phyloP scores from a whole-genome alignment of 2,888 invertebrate species.

The Salpingus planirostris region DNA sequence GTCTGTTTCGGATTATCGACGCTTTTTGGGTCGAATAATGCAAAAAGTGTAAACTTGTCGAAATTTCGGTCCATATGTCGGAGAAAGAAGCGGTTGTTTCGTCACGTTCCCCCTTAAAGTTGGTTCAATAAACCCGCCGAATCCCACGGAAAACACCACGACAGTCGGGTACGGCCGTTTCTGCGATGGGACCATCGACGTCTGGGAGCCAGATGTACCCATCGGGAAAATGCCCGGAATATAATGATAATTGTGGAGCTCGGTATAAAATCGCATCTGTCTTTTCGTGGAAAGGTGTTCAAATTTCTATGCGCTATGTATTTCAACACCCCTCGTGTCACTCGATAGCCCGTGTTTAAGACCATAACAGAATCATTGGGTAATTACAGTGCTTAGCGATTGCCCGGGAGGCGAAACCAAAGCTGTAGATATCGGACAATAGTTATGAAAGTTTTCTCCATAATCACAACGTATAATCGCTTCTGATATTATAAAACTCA shows the following conservation, averaged over 20 bases:
- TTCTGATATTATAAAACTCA: no score
- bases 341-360: conserved; percentile 12
- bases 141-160: conserved; percentile 1
- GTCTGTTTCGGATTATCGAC: no score
- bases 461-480: conserved; percentile 2
- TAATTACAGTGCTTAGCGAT: conserved; percentile 7
- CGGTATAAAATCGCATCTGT: conserved; percentile 2
- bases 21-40: no score
- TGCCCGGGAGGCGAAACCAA: background rate
- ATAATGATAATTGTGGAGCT: background rate
- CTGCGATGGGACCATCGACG: no score
- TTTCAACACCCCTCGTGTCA: conserved; percentile 11
- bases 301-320: conserved; percentile 1
- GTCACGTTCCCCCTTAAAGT: conserved; percentile 1
- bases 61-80: no score
- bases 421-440: background rate
- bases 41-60: no score
- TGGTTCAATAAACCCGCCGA: conserved; percentile 3
- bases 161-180: background rate
- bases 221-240: conserved; percentile 1
- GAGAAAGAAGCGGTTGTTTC: conserved; percentile 3
- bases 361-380: conserved; percentile 8
- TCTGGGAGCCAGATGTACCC: conserved; percentile 1
- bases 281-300: conserved; percentile 7
- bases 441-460: background rate